Evolutionary conservation across 2,113 vertebrate species (phyloP), one percentile per base, ranked within the genome.

Genomic region (Silurus glanis): DNA sequence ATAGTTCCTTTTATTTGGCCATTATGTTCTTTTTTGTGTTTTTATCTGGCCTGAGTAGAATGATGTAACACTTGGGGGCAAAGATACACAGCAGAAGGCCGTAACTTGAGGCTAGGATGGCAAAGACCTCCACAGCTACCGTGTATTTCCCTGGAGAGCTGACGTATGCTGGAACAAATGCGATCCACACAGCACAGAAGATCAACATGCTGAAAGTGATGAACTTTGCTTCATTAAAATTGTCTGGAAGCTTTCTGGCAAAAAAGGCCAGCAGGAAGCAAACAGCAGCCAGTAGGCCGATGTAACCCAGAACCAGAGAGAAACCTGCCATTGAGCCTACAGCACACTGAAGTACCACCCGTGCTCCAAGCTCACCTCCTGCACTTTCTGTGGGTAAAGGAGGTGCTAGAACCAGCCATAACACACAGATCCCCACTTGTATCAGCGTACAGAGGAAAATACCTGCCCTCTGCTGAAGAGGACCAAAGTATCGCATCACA

Each of bases 161-260:
- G 85, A 94, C 82, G 5, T 89, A 91, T 1, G 88, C 88, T 0
- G 91, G 90, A 28, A 92, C 75, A 81, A 93, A 92, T 12, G 87
- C 61, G n/a, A 90, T 86, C 83, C 86, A 91, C 72, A 91, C 91
- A 45, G 86, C 66, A 61, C 88, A 93, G 84, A 93, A 92, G 80
- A 93, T 93, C 78, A 94, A 85, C 93, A 94, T 94, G 89, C 90
- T 93, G 84, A 93, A 93, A 37, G 92, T 89, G 87, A 93, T 93
- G 78, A 91, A 90, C 86, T 93, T 91, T 62, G 89, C 89, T 84
- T 93, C 91, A 80, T 94, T 94, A 80, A 93, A 93, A 80, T 87
- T 90, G 53, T 92, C 90, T 6, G 89, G 90, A 23, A 93, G 89
- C 87, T 93, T 92, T 53, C 88, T 81, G 13, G 90, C 90, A 69